Base-by-base conservation (phyloP, 2,113 vertebrate genomes). In the Callipepla californica region DNA sequence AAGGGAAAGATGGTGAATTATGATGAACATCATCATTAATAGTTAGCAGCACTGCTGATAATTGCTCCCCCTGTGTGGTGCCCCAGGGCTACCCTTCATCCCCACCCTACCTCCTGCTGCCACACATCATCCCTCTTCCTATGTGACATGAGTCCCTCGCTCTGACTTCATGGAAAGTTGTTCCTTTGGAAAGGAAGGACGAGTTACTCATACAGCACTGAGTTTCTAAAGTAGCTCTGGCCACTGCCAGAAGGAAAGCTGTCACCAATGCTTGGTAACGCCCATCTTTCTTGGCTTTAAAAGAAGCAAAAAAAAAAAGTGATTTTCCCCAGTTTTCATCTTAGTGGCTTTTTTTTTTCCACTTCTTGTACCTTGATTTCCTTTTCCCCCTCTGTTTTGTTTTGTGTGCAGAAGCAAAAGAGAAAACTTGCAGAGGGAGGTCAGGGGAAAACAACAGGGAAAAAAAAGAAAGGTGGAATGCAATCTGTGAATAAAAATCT, bases 181-280 rank as follows among this genome's bases (percentile, higher is more conserved):
- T 28, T 38, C 48, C 36, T 44, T 45, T 9, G 38, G 36, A 17
- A 34, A 58, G 45, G 32, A 22, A 38, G 11, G 25, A 45, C 9
- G 18, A 32, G 16, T 14, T 4, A 9, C 13, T 25, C 10, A 2
- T 5, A 1, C 7, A 20, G 6, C n/a, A 12, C 34, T 9, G n/a
- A 55, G 26, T 28, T 47, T 13, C 42, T 30, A 25, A 7, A 15
- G 28, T 15, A 44, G 6, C 3, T 20, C 55, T 42, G 48, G 8
- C n/a, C 58, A 9, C 9, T 36, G 50, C 44, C 59, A 18, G 13
- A 76, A 38, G n/a, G 6, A 40, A 25, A 63, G 30, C 48, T 30
- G 26, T 30, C 34, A 50, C 45, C 36, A 32, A 48, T 5, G 8
- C 21, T 72, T 28, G 48, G 11, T 5, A 28, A 32, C 8, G 25